Evolutionary conservation across 2,797 vertebrate species (phyloP).

Genomic region (Chrosomus eos): DNA sequence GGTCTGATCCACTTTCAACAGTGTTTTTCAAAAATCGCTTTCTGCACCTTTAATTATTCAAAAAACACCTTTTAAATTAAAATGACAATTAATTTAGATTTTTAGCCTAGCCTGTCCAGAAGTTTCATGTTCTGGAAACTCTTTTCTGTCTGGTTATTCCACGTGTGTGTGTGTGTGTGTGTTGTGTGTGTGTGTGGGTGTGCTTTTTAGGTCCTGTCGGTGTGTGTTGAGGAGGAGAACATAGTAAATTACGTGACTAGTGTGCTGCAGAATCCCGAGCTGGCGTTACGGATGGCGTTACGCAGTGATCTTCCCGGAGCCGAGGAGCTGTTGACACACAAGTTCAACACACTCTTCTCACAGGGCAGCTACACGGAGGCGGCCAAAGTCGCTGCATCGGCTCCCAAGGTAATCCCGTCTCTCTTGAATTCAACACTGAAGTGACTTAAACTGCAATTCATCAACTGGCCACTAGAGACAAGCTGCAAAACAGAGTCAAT

Average conservation of each 20-base stretch:
- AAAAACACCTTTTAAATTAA: not conserved
- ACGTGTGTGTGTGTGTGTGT: not conserved
- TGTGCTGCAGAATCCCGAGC: slow-evolving; percentile 91
- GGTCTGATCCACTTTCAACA: too few relatives aligned
- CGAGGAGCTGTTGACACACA: slow-evolving; percentile 90
- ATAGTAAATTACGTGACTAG: slow-evolving; percentile 90
- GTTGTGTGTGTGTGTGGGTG: not conserved
- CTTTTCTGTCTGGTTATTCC: not conserved
- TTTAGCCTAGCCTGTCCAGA: not conserved
- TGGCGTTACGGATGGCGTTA: slow-evolving; percentile 89
- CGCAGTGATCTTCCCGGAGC: slow-evolving; percentile 90
- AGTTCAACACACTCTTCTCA: slow-evolving; percentile 90
- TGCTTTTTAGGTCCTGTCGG: slow-evolving; percentile 85
- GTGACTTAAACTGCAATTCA: too few relatives aligned
- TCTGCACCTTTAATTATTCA: not conserved
- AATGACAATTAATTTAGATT: not conserved
- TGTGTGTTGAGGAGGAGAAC: slow-evolving; percentile 95
- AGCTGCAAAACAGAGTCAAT: too few relatives aligned
- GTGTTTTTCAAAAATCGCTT: too few relatives aligned
- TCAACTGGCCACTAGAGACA: too few relatives aligned
- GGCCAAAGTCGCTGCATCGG: slow-evolving; percentile 89
- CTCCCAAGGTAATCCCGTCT: slow-evolving; percentile 82
- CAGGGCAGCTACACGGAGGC: slow-evolving; percentile 91
- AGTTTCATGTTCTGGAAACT: not conserved
- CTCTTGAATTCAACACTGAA: too few relatives aligned